These are phyloP conservation scores for Diploscapter pachys DNA, from an alignment of 1,140 invertebrate species.

Conservation along the genomic window DNA sequence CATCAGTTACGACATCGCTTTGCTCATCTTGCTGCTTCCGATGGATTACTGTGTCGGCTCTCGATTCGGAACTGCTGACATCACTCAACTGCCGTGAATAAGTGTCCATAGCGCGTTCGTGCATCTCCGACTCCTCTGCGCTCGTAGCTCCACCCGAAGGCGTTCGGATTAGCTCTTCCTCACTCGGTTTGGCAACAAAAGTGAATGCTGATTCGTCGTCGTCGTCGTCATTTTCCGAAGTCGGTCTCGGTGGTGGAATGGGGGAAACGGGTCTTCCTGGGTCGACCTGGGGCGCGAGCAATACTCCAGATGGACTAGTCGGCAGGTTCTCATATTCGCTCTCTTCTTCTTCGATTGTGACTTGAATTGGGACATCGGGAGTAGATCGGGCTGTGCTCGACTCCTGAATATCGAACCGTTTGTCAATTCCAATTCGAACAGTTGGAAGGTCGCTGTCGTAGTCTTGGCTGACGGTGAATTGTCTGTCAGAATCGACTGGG, in stretches of 20 bases:
- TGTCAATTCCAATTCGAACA: conserved; percentile 6
- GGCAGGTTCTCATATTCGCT: conserved; percentile 17
- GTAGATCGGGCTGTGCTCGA: conserved; percentile 29
- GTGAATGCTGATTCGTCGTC: conserved; percentile 26
- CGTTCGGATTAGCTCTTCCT: neutral
- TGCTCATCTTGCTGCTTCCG: conserved; percentile 19
- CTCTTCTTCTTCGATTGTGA: conserved; percentile 31
- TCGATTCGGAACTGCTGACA: conserved; percentile 21
- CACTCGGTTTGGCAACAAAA: conserved; percentile 17
- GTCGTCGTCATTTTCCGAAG: conserved; percentile 22
- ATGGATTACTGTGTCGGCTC: conserved; percentile 34
- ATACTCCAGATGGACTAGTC: conserved; percentile 27
- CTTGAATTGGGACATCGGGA: conserved; percentile 31
- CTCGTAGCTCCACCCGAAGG: neutral
- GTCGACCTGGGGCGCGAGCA: conserved; percentile 19
- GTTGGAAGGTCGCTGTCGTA: conserved; percentile 8
- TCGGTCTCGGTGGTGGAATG: conserved; percentile 29
- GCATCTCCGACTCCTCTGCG: conserved; percentile 6
- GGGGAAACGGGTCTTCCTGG: conserved; percentile 37
- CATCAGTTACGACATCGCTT: conserved; percentile 5
- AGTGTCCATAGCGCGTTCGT: conserved; percentile 24
- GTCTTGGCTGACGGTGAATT: conserved; percentile 19
- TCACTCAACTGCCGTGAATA: conserved; percentile 26
- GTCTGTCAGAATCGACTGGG: conserved; percentile 33
- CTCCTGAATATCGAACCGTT: neutral